Evolutionary conservation across 1,140 invertebrate genomes (phyloP).

Genomic region (Calosoma granatense): DNA sequence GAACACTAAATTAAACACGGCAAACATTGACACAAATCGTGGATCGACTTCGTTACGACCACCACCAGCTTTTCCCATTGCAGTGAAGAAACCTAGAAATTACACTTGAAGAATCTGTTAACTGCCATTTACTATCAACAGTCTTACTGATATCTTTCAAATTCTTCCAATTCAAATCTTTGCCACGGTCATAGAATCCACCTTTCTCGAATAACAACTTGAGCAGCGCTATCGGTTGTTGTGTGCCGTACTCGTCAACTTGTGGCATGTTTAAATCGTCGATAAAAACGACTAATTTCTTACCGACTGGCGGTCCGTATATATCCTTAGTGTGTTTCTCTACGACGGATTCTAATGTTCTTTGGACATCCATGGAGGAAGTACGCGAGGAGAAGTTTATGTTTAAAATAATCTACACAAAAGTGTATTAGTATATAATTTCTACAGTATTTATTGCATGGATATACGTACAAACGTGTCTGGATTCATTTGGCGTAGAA

Average conservation of each 20-base stretch:
- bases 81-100: slow-evolving; percentile 52
- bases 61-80: slow-evolving; percentile 74
- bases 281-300: slow-evolving; percentile 78
- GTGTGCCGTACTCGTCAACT: slow-evolving; percentile 76
- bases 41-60: slow-evolving; percentile 83
- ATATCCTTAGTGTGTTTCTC: slow-evolving; percentile 84
- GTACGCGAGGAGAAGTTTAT: slow-evolving; percentile 88
- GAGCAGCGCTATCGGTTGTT: slow-evolving; percentile 83
- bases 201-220: slow-evolving; percentile 77
- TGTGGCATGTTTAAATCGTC: slow-evolving; percentile 93
- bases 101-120: background rate
- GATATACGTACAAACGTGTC: slow-evolving; percentile 64
- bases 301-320: slow-evolving; percentile 78
- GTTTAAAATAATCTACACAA: slow-evolving; percentile 49
- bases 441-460: slow-evolving; percentile 32
- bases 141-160: slow-evolving; percentile 63
- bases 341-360: slow-evolving; percentile 72
- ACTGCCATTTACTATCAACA: slow-evolving; percentile 6
- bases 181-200: slow-evolving; percentile 81
- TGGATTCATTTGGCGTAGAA: slow-evolving; percentile 56
- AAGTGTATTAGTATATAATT: background rate
- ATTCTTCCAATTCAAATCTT: slow-evolving; percentile 81
- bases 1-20: slow-evolving; percentile 74
- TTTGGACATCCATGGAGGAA: slow-evolving; percentile 78
- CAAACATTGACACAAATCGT: slow-evolving; percentile 81